Base-by-base conservation (phyloP, 2,113 vertebrate genomes). In the Apteryx mantelli region DNA sequence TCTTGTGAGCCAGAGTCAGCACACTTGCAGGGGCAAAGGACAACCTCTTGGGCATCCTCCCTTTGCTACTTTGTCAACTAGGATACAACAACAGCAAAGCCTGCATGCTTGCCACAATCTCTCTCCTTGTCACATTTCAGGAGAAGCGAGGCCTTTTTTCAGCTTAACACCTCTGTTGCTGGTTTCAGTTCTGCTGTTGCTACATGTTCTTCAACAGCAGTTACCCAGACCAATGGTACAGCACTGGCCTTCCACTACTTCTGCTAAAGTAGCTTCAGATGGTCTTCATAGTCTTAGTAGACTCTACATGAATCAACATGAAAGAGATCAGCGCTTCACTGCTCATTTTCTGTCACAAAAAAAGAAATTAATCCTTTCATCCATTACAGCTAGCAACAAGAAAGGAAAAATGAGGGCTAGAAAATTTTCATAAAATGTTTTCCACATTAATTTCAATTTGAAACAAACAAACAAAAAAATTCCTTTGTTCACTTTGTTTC, bases 141-240 rank as follows among this genome's bases (percentile, higher is more conserved):
- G 69, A 61, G 40, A 91, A 78, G 32, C 21, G 12, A 12, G 1
- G 22, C 11, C 19, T 16, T 36, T 5, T 71, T 79, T 64, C 70
- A 68, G 46, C 13, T 66, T 56, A 58, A 36, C 38, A 30, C 22
- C 28, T 63, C 75, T 71, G 70, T 12, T 52, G 91, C 53, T 88
- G 75, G 19, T 60, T 91, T 96, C 34, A 86, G 56, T 63, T 71
- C 66, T 68, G 6, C 30, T 38, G 74, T 22, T 5, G 1, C 44
- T 71, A 52, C 38, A 61, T 0, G 1, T 65, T 26, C 80, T 56
- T 86, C 38, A 60, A 56, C 56, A 60, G 75, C 40, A 26, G 42
- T 4, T 48, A 44, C 17, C 21, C 52, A 28, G 52, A 26, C 24
- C 1, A 82, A 50, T 0, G 0, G 30, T 10, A 19, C 61, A 84